Evolutionary conservation across 2,888 invertebrate genomes (phyloP), one percentile per base, ranked within the genome.

Genomic region (Herminia tarsipennalis): DNA sequence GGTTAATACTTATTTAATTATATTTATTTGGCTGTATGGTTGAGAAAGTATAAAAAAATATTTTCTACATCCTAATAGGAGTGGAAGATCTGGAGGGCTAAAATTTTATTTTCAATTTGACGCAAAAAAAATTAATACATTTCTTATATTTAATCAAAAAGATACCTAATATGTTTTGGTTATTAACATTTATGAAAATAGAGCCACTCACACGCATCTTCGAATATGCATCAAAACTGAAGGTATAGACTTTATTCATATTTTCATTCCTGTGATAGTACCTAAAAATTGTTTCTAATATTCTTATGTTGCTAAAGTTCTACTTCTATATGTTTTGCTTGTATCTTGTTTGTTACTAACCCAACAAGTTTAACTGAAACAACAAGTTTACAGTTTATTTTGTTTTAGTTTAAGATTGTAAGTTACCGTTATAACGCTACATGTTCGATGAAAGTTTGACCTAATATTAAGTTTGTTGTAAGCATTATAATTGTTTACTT

Each of bases 261-360:
- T 73, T 78, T 70, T 81, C 63, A 79, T 79, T 83, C 78, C 86
- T 86, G 84, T 87, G 84, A 86, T 85, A 86, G 78, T 71, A 73
- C 71, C 69, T 81, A 75, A 70, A 69, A 64, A 44, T 67, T 67
- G 45, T 64, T 53, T 63, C 50, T 41, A 24, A 36, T 41, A 46
- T 32, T 58, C 45, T 66, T 56, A 48, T 63, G 63, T 43, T 55
- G 52, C 56, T 41, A 48, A 62, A 52, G 48, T 65, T 65, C 29
- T 60, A 56, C 63, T 60, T 46, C 32, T 44, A 48, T 49, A 58
- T 56, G 42, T 56, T 62, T 60, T 51, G 40, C 47, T 55, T 50
- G 29, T 24, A 30, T 42, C 22, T 35, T 46, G 25, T 49, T 50
- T 52, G 8, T 43, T 43, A 30, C 41, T 48, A 57, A 20, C 27